phyloP scores from a whole-genome alignment of 2,797 vertebrate species.

The Anabacerthia variegaticeps region DNA sequence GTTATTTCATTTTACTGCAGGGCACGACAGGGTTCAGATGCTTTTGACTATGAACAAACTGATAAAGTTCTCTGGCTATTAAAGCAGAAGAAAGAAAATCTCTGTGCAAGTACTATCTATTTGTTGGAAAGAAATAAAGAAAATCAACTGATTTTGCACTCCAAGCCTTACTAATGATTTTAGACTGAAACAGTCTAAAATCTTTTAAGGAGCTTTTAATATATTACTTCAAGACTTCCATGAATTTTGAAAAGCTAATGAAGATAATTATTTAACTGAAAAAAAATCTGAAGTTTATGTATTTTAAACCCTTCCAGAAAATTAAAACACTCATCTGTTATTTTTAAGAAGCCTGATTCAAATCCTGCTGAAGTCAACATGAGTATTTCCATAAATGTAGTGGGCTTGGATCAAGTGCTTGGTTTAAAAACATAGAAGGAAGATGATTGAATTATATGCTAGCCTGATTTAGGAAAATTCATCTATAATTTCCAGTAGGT shows the following conservation, averaged over 20 bases:
- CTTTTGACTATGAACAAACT: neutral
- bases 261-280: neutral
- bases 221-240: neutral
- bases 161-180: neutral
- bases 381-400: neutral
- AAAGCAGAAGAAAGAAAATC: neutral
- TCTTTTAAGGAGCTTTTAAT: neutral
- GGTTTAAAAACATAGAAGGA: neutral
- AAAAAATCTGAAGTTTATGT: neutral
- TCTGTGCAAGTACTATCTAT: neutral
- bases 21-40: neutral
- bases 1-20: conserved; percentile 38
- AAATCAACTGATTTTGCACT: neutral
- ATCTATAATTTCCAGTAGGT: neutral
- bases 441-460: neutral
- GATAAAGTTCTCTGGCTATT: neutral
- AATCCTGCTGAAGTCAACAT: neutral
- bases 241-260: neutral
- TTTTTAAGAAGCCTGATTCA: neutral
- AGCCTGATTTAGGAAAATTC: neutral
- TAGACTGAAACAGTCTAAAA: neutral
- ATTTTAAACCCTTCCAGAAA: neutral
- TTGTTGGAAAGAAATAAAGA: neutral
- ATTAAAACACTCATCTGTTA: neutral
- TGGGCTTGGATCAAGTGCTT: neutral